Percentiles rank a stretch among this genome's conserved stretches.
Conservation (phyloP, 2,113 vertebrate genomes). For the Aegithalos caudatus region DNA sequence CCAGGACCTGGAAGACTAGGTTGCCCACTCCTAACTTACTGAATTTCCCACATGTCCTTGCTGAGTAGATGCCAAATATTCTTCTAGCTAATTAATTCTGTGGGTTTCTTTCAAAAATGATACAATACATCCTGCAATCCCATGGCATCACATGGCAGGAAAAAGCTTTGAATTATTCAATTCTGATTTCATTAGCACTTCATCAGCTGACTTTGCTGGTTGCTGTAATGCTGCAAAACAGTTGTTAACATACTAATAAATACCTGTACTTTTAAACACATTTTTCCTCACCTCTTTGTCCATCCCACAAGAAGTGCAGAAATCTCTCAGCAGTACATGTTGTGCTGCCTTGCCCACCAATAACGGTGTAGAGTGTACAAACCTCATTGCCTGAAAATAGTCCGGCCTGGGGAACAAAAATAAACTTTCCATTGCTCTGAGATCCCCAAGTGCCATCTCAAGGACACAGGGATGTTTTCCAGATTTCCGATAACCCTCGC, state of each 20-base stretch:
- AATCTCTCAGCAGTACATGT: background rate
- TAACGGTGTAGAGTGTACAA: background rate
- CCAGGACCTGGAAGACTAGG: background rate
- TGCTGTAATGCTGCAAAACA: background rate
- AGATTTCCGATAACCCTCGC: accelerated
- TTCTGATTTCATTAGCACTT: background rate
- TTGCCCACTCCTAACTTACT: background rate
- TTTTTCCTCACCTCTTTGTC: background rate
- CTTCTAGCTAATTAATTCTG: background rate
- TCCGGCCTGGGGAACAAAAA: background rate
- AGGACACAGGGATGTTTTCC: background rate
- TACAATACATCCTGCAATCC: background rate
- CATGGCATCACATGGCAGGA: background rate
- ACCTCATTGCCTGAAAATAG: background rate
- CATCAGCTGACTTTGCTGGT: background rate
- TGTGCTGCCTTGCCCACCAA: background rate
- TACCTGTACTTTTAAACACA: background rate
- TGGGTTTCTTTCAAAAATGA: background rate
- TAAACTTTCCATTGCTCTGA: background rate
- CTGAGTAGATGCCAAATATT: background rate
- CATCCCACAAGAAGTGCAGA: background rate
- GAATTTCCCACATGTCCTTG: background rate
- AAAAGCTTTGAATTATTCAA: background rate
- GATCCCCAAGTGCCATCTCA: background rate
- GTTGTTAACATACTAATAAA: background rate